Conservation (phyloP, 92 coral and sea anemone genomes). For the Pocillopora grandis region DNA sequence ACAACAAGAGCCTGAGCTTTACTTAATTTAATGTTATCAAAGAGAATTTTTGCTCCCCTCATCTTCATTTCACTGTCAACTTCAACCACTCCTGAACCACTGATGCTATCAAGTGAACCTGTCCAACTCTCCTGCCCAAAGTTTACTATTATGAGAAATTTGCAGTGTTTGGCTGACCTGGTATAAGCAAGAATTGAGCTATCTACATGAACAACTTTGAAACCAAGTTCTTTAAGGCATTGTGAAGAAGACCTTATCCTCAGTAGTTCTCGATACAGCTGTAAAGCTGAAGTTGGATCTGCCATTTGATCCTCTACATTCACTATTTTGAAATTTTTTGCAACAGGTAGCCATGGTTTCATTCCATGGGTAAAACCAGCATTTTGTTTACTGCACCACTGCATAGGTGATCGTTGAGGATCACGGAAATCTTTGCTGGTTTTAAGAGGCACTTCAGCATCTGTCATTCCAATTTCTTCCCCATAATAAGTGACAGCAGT, state of each 20-base stretch:
- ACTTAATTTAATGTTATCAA: conserved; percentile 41
- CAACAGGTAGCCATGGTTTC: conserved; percentile 67
- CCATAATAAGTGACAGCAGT: conserved; percentile 92
- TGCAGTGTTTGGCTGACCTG: conserved; percentile 38
- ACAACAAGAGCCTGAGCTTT: conserved; percentile 75
- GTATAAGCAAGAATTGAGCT: conserved; percentile 67
- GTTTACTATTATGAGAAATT: conserved; percentile 70
- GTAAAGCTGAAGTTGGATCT: conserved; percentile 56
- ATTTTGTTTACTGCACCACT: conserved; percentile 54
- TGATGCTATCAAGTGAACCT: conserved; percentile 45
- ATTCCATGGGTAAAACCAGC: conserved; percentile 62
- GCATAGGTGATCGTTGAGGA: conserved; percentile 81
- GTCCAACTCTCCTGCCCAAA: conserved; percentile 62
- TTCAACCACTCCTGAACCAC: conserved; percentile 55
- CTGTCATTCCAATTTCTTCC: conserved; percentile 90
- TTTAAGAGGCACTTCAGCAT: conserved; percentile 51
- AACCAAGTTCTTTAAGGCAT: conserved; percentile 61
- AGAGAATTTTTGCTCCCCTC: conserved; percentile 33
- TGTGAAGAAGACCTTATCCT: conserved; percentile 48
- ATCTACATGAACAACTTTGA: conserved; percentile 63
- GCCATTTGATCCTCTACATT: conserved; percentile 64
- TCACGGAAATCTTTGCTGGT: conserved; percentile 58
- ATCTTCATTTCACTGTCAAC: conserved; percentile 75
- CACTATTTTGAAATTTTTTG: conserved; percentile 29
- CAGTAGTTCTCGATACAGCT: conserved; percentile 58